Evolutionary conservation across 1,140 invertebrate species (phyloP).

Genomic region (Zeugodacus cucurbitae): DNA sequence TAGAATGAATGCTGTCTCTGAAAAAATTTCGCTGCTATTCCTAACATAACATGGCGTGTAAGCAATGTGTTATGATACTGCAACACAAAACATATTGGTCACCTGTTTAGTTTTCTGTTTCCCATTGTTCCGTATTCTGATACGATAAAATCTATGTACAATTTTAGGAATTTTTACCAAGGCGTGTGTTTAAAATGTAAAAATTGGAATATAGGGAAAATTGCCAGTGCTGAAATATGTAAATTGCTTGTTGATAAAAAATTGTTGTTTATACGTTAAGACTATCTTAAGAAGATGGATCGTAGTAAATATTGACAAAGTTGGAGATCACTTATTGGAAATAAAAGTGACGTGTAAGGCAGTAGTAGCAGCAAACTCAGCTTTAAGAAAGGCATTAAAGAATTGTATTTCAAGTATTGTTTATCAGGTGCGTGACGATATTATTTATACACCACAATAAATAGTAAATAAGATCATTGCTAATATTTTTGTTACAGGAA

Average conservation of each 20-base stretch:
- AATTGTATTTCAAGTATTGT: neutral
- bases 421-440: neutral
- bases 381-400: neutral
- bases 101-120: too few species aligned
- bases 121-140: too few species aligned
- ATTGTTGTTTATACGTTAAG: neutral
- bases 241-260: neutral
- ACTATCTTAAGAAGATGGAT: neutral
- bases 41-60: too few species aligned
- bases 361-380: neutral
- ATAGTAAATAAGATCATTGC: too few species aligned
- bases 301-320: neutral
- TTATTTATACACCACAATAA: neutral
- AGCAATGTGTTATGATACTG: too few species aligned
- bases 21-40: too few species aligned
- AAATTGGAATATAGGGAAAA: neutral
- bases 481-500: neutral
- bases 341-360: constrained; percentile 1
- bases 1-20: too few species aligned
- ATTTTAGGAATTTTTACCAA: neutral
- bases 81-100: too few species aligned
- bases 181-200: neutral
- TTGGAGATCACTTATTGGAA: neutral
- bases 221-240: neutral
- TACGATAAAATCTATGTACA: neutral